Conservation (phyloP, 2,797 vertebrate genomes). For the Enteromius afrohamiltoni region DNA sequence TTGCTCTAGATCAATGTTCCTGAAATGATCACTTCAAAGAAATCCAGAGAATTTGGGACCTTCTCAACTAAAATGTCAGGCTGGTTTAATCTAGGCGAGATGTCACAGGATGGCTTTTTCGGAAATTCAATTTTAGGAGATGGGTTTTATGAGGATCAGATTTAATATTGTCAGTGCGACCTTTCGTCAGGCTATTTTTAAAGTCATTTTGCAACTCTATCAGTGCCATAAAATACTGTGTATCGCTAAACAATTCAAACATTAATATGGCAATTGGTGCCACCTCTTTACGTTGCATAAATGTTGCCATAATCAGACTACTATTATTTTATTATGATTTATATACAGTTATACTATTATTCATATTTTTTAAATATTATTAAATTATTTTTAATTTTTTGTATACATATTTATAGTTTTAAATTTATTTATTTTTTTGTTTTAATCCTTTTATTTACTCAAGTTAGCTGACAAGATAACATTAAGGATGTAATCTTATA, state of each 20-base stretch:
- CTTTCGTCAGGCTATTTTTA: not conserved
- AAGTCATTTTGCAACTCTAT: not conserved
- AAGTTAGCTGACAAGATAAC: not conserved
- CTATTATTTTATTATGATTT: not conserved
- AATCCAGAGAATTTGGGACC: not conserved
- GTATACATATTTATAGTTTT: too few species aligned
- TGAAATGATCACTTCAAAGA: constrained; percentile 3
- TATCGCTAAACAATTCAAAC: not conserved
- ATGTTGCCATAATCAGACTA: not conserved
- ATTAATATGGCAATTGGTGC: not conserved
- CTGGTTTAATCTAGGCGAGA: not conserved
- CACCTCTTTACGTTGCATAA: not conserved
- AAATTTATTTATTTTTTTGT: not conserved
- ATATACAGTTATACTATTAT: not conserved
- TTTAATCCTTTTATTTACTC: not conserved
- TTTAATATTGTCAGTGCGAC: not conserved
- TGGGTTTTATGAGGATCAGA: not conserved
- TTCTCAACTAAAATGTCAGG: not conserved
- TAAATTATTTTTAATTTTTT: too few species aligned
- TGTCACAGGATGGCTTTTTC: not conserved
- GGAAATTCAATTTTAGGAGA: not conserved
- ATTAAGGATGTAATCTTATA: not conserved
- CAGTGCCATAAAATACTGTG: not conserved
- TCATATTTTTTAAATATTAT: too few species aligned
- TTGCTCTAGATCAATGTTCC: not conserved